Conservation (phyloP, 2,888 invertebrate genomes). For the Odontocolon sp. region DNA sequence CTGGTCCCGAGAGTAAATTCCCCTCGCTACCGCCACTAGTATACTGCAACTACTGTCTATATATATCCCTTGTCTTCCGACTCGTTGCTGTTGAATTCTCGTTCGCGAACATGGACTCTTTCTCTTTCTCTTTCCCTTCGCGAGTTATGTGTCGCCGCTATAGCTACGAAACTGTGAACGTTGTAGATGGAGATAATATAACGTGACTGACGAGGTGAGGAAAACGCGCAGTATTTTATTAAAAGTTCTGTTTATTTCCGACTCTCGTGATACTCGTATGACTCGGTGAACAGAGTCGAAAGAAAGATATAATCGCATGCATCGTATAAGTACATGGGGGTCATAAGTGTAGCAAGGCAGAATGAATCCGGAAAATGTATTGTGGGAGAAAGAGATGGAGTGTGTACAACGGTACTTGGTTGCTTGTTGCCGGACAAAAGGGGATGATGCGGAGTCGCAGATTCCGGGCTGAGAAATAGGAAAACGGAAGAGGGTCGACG, state of each 20-base stretch:
- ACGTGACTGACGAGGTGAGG: background rate
- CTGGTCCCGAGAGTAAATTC: slow-evolving; percentile 9
- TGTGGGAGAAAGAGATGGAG: too few relatives aligned
- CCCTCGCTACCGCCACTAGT: slow-evolving; percentile 9
- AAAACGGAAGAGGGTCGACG: slow-evolving; percentile 45
- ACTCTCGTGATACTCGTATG: too few relatives aligned
- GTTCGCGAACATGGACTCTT: slow-evolving; percentile 4
- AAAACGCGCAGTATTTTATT: background rate
- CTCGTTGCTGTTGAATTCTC: background rate
- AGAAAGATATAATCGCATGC: slow-evolving; percentile 19
- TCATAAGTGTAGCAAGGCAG: background rate
- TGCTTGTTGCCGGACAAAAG: slow-evolving; percentile 44
- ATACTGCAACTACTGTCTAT: slow-evolving; percentile 23
- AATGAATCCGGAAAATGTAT: background rate
- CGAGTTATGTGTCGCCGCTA: background rate
- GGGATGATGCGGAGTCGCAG: slow-evolving; percentile 51
- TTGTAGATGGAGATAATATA: background rate
- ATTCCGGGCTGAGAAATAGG: slow-evolving; percentile 54
- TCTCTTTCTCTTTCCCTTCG: background rate
- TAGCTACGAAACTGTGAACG: background rate
- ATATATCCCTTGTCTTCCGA: slow-evolving; percentile 1
- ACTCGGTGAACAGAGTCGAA: background rate
- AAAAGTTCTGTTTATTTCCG: too few relatives aligned
- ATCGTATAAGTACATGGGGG: background rate
- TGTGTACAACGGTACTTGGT: too few relatives aligned